Base-by-base conservation (phyloP, 2,888 invertebrate species). In the Hermaeophaga mercurialis region DNA sequence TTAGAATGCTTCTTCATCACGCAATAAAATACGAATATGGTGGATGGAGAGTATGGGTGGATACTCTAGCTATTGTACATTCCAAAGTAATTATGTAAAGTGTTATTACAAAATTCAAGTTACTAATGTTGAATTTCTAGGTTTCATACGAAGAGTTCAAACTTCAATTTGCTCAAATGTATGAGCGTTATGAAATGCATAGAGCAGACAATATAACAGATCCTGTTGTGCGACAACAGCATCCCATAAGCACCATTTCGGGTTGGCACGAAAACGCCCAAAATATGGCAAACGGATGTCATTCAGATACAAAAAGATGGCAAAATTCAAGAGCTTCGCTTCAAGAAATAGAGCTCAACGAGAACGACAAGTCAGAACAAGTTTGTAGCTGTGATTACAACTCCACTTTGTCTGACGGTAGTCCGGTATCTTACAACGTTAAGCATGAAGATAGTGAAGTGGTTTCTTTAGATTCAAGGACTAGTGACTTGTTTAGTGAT, bases 11-110 rank as follows among this genome's bases (percentile, higher is more conserved):
- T 58, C 80, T 99, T 38, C 98, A 99, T 76, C 99, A 99, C 78
- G 99, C 99, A 33, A 96, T 99, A 67, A 97, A 98, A 75, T 94
- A 94, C 72, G 99, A 99, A 78, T 99, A 96, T 73, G 99, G 99
- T 3, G 99, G 99, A 11, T 99, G 99, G 99, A 81, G 99, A 58
- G 99, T 99, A 12, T 99, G 99, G 99, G 98, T 99, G 3, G 99
- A 99, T 75, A 99, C 99, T 0, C 79, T 99, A 58, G 98, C 99
- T 36, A 99, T 99, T 71, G 95, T 99, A 1, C 99, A 99, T 80
- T 98, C 98, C 1, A 98, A 98, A 86, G 97, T 94, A 74, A 73
- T 72, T 65, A 28, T 28, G n/a, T n/a, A n/a, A n/a, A n/a, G n/a
- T n/a, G n/a, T n/a, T n/a, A n/a, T n/a, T n/a, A n/a, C n/a, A n/a